Base-by-base conservation (phyloP, 2,888 invertebrate species). In the Nomada lathburiana region DNA sequence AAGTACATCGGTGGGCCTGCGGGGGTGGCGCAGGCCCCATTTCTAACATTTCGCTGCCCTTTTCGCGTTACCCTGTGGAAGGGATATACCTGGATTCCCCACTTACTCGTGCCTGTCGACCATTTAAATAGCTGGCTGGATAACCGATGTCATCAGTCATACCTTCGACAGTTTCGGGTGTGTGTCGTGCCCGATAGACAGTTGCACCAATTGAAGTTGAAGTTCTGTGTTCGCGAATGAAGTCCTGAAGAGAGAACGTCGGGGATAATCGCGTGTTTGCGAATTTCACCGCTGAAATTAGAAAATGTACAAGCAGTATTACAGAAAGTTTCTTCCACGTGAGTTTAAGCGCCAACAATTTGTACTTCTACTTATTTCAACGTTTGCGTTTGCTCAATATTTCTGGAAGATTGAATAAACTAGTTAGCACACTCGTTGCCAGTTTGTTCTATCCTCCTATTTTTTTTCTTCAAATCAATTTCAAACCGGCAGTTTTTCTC, bases 101-200 rank as follows among this genome's bases (percentile, higher is more conserved):
- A 80, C 86, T 75, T 64, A 44, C 53, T 69, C 72, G 26, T 69
- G 68, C 80, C 76, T 65, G 57, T 52, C 73, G 63, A 47, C 73
- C 62, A 69, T 50, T 76, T 82, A 86, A 84, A 86, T 84, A 86
- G 71, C 47, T 20, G 67, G 36, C 65, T 62, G 67, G 57, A 76
- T 63, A 50, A 80, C 72, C 75, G 62, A 70, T 86, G 81, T 86
- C 86, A 86, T 77, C 86, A 86, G 86, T 86, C 71, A 72, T 64
- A 68, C 65, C 42, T 83, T 55, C 52, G 59, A 29, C 52, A 50
- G 68, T 57, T 69, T 62, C 62, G 59, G 50, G 53, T 36, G 3
- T 20, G 69, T 47, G 26, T 74, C 67, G 75, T 26, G 26, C 68
- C 18, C 29, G 20, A 20, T 16, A 10, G 29, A 36, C 36, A 1